Conservation (phyloP, 2,888 invertebrate species). For the Agriotes lineatus region DNA sequence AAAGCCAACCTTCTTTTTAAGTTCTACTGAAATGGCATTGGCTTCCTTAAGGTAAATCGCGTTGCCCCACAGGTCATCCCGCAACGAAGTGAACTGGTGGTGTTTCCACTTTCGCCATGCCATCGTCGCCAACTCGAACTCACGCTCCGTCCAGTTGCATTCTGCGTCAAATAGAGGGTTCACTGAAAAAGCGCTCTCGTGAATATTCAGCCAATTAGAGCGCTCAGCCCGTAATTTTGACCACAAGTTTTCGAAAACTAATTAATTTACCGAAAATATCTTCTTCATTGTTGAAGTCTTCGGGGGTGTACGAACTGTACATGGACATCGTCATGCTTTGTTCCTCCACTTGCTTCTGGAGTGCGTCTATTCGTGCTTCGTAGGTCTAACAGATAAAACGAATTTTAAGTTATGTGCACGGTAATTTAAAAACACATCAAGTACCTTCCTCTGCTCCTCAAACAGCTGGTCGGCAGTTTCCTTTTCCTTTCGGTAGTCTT, state of each 20-base stretch:
- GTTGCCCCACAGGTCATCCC: constrained; percentile 99
- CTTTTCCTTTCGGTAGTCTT: constrained; percentile 96
- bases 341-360: constrained; percentile 98
- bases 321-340: constrained; percentile 99
- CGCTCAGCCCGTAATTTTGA: constrained; percentile 30
- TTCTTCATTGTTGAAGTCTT: constrained; percentile 93
- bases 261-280: constrained; percentile 87
- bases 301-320: constrained; percentile 94
- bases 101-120: constrained; percentile 99
- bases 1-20: constrained; percentile 91
- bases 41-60: constrained; percentile 99
- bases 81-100: constrained; percentile 98
- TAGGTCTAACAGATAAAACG: constrained; percentile 77
- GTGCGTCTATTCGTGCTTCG: constrained; percentile 96
- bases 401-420: too few relatives aligned
- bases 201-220: constrained; percentile 35
- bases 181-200: constrained; percentile 71
- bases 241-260: background rate
- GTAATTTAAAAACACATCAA: background rate
- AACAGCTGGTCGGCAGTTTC: constrained; percentile 96
- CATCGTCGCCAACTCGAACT: constrained; percentile 94
- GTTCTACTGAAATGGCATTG: constrained; percentile 98
- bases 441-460: constrained; percentile 95
- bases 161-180: constrained; percentile 96
- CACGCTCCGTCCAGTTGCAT: constrained; percentile 94